Percentiles rank a stretch among this genome's conserved stretches.
Conservation (phyloP, 2,888 invertebrate genomes). For the Melinaea marsaeus region DNA sequence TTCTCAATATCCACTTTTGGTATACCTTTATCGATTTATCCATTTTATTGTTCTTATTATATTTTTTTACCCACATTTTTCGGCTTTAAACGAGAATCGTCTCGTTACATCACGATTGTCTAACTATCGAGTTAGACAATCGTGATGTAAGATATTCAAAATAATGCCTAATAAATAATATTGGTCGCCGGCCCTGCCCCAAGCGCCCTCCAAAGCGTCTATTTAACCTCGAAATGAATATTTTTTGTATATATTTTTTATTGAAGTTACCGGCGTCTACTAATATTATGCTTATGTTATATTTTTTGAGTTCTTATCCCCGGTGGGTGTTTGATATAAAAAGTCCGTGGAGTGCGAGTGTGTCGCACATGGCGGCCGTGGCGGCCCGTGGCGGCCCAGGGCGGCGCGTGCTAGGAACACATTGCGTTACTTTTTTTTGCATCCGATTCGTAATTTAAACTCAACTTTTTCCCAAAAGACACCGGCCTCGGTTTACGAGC, state of each 20-base stretch:
- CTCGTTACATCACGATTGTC: too few relatives aligned
- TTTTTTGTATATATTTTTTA: constrained; percentile 67
- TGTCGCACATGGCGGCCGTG: too few relatives aligned
- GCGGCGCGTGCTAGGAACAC: constrained; percentile 70
- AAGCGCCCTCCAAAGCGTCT: constrained; percentile 51
- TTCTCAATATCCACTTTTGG: too few relatives aligned
- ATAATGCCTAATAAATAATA: background rate
- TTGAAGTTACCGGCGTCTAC: constrained; percentile 55
- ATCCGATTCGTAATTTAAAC: constrained; percentile 74
- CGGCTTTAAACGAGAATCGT: too few relatives aligned
- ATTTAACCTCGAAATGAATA: constrained; percentile 67
- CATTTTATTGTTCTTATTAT: too few relatives aligned
- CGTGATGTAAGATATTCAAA: constrained; percentile 10
- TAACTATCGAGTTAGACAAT: too few relatives aligned
- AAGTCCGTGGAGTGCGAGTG: constrained; percentile 20
- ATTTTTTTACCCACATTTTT: too few relatives aligned
- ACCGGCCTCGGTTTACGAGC: constrained; percentile 42
- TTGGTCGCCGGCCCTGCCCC: constrained; percentile 39
- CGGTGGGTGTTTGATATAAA: constrained; percentile 61
- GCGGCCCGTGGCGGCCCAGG: constrained; percentile 52
- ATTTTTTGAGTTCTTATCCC: constrained; percentile 68
- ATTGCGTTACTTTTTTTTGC: constrained; percentile 74
- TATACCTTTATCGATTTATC: too few relatives aligned
- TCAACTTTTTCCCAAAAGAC: constrained; percentile 51
- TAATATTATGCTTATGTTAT: constrained; percentile 77